Evolutionary conservation across 2,888 invertebrate genomes (phyloP), one percentile per base, ranked within the genome.

Genomic region (Dasysyrphus albostriatus): DNA sequence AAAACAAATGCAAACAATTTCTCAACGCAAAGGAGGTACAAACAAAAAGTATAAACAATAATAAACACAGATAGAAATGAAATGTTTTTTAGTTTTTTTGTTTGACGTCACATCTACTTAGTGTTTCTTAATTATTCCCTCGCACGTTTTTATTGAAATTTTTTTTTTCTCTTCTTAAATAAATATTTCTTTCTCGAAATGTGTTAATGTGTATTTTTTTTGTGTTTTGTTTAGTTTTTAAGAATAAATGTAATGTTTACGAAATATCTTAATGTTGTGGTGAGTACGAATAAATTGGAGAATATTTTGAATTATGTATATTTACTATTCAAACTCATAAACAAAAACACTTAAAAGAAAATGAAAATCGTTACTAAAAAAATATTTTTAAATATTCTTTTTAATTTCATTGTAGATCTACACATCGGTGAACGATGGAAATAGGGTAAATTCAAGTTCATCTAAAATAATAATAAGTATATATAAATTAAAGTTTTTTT

Each of bases 331-430:
- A 10, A 58, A 65, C 56, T 72, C 61, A 54, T 24, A 29, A 16
- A 29, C 19, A 34, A 4, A 51, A 69, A 67, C 24, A 32, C 5
- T 63, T 16, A 1, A 59, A n/a, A 12, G 10, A 10, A n/a, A 37
- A 72, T 34, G 1, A 59, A 74, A 72, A 65, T 44, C n/a, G n/a
- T 12, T 74, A 16, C 49, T 19, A 34, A 49, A 67, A 49, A 67
- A 49, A 67, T 51, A 59, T 80, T 75, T 69, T 59, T 61, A 39
- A 75, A 70, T 63, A 75, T 58, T 83, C 89, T 88, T 81, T 89
- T 88, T 74, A 88, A 61, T 91, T 79, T 91, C 89, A 88, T 91
- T 91, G 88, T 90, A 91, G 91, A 89, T 91, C 88, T 89, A 89
- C 89, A 70, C 85, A 59, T 82, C 85, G 51, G 78, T 42, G 56